Evolutionary conservation across 2,113 vertebrate genomes (phyloP), one percentile per base, ranked within the genome.

Genomic region (Empidonax traillii): DNA sequence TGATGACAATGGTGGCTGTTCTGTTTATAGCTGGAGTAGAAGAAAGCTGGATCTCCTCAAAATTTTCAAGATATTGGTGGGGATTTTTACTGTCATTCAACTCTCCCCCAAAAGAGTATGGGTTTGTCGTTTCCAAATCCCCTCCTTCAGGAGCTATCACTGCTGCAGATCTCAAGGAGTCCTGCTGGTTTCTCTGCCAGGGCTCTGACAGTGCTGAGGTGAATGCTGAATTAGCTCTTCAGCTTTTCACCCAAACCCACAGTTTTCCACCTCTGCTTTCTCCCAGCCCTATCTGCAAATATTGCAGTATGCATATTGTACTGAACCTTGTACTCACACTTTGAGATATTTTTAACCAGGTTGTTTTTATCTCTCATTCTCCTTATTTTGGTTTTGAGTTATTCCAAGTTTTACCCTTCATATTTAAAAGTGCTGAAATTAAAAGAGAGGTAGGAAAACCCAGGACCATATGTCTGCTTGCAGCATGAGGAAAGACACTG

Each of bases 211-310:
- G 30, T 66, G 44, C 35, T 43, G 16, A 79, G 10, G 21, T 61
- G 62, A 49, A 59, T 85, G 49, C 81, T 87, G 82, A 95, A 65
- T 85, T 88, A 93, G 37, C 44, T 51, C n/a, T 87, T 85, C 49
- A 69, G 12, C 59, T 53, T 79, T 90, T 88, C 39, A 80, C 33
- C 31, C 41, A 41, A 87, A 89, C 3, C 31, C 62, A 56, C 28
- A 46, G 14, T 46, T 73, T 76, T 27, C 8, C 33, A 53, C n/a
- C 41, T 66, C 46, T 37, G 24, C 51, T 89, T 89, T 46, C 41
- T 85, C 47, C 58, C 37, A 77, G n/a, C 23, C 78, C 55, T 69
- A 15, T 37, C 67, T 73, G 35, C 43, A 87, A 89, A 44, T 66
- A 73, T 19, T 55, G n/a, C 61, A n/a, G 41, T 30, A 30, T 49